Evolutionary conservation across 2,113 vertebrate species (phyloP).

Genomic region (Empidonax alnorum): DNA sequence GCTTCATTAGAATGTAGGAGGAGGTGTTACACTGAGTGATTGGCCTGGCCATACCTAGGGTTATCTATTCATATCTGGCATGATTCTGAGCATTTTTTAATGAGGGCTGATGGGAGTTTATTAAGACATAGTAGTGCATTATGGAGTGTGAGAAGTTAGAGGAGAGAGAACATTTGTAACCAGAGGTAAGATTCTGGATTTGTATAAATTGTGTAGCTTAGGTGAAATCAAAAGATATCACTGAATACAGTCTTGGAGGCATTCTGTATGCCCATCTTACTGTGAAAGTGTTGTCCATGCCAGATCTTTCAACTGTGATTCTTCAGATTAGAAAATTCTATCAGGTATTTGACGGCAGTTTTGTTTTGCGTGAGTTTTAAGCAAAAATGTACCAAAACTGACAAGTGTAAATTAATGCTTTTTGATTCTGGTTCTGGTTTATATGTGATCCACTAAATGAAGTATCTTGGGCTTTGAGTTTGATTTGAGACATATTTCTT

Average conservation of each 20-base stretch:
- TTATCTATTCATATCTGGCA: neutral
- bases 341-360: neutral
- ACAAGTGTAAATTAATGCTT: neutral
- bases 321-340: neutral
- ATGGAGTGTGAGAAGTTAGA: neutral
- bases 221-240: neutral
- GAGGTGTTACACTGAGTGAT: neutral
- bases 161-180: neutral
- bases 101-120: neutral
- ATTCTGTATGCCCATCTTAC: neutral
- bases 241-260: neutral
- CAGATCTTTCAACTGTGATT: neutral
- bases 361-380: neutral
- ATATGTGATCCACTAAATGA: neutral
- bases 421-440: neutral
- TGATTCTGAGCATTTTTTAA: neutral
- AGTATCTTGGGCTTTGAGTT: neutral
- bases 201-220: neutral
- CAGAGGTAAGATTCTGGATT: neutral
- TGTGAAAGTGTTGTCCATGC: neutral
- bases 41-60: neutral
- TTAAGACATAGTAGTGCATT: neutral
- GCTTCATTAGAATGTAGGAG: fast-evolving
- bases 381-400: neutral
- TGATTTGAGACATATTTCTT: neutral